Percentiles rank a stretch among this genome's conserved stretches.
These are phyloP conservation scores for Protodeltote pygarga DNA, from an alignment of 2,888 invertebrate genomes.

Conservation along the genomic window DNA sequence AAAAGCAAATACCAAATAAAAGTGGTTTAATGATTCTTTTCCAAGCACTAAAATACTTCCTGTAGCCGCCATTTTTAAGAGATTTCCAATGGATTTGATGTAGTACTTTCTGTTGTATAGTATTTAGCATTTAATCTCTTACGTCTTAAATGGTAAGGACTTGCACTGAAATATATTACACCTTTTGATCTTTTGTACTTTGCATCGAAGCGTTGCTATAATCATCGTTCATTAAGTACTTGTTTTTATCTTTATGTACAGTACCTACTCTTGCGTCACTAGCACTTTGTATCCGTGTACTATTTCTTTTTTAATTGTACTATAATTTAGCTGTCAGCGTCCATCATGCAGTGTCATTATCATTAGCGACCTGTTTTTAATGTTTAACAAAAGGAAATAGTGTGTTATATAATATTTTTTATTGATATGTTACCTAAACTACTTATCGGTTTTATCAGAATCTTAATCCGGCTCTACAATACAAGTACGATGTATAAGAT, in stretches of 20 bases:
- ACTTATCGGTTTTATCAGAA: constrained; percentile 13
- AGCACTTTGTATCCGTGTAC: constrained; percentile 25
- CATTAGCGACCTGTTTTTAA: constrained; percentile 33
- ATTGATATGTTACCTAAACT: constrained; percentile 3
- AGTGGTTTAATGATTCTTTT: constrained; percentile 7
- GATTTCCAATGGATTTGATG: constrained; percentile 9
- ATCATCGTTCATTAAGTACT: constrained; percentile 18
- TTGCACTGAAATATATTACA: constrained; percentile 30
- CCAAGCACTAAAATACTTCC: background rate
- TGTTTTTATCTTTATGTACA: constrained; percentile 23
- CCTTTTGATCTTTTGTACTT: constrained; percentile 38
- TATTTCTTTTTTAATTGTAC: constrained; percentile 39
- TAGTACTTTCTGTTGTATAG: constrained; percentile 3
- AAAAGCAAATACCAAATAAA: too few species aligned
- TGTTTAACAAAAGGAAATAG: constrained; percentile 12
- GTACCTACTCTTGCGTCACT: constrained; percentile 37
- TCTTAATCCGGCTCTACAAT: constrained; percentile 12
- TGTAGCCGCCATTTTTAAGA: constrained; percentile 4
- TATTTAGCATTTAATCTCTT: too few species aligned
- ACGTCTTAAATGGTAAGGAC: too few species aligned
- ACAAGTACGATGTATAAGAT: constrained; percentile 8
- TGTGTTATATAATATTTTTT: constrained; percentile 13
- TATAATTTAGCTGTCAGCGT: constrained; percentile 35
- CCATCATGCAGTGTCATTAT: constrained; percentile 35
- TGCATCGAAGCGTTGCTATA: constrained; percentile 15